A percentile compares a stretch with the other conserved stretches of the same genome.
phyloP scores from a whole-genome alignment of 2,888 invertebrate species.

The Deroplatys truncata region DNA sequence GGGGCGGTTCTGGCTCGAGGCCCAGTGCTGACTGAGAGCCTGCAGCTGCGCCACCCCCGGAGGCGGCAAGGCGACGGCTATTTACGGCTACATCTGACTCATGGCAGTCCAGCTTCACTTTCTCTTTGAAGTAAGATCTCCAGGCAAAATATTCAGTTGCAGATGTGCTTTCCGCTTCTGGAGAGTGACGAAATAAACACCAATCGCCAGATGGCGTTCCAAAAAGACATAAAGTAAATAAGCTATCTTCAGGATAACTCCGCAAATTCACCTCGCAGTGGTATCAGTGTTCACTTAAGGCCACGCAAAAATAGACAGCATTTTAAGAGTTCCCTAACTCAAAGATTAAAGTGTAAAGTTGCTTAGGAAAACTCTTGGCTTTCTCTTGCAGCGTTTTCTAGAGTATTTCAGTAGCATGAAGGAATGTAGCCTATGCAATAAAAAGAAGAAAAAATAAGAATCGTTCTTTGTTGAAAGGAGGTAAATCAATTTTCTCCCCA shows the following conservation, averaged over 20 bases:
- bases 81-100: constrained; percentile 24
- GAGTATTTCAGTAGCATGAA: too few species aligned
- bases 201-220: not conserved
- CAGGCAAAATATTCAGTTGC: not conserved
- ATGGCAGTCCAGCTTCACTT: not conserved
- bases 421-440: too few species aligned
- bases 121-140: not conserved
- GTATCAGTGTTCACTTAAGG: too few species aligned
- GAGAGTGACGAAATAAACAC: not conserved
- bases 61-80: not conserved
- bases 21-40: constrained; percentile 21
- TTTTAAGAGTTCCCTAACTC: too few species aligned
- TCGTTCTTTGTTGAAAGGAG: too few species aligned
- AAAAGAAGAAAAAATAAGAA: too few species aligned
- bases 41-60: constrained; percentile 17
- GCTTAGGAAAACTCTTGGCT: too few species aligned
- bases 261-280: too few species aligned
- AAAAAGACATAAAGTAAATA: not conserved
- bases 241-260: not conserved
- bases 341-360: too few species aligned
- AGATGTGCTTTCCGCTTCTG: not conserved
- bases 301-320: too few species aligned
- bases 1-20: constrained; percentile 9
- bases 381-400: too few species aligned
- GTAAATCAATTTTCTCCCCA: too few species aligned